phyloP scores from a whole-genome alignment of 2,797 vertebrate genomes.

The Carapus acus region DNA sequence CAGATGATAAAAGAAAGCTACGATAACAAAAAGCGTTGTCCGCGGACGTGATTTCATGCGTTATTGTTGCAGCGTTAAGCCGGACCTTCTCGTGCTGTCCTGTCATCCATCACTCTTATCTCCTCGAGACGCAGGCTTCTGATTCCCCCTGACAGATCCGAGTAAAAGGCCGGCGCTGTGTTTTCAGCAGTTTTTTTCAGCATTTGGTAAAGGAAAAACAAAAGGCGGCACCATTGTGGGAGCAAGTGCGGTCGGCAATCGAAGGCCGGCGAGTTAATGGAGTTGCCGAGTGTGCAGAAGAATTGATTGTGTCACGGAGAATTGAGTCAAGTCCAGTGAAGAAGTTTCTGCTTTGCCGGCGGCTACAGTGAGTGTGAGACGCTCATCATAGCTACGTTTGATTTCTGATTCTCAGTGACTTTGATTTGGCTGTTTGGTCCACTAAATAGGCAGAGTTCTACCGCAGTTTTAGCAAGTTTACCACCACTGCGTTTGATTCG shows the following conservation, averaged over 20 bases:
- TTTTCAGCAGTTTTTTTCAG: slow-evolving; percentile 38
- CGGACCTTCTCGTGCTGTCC: neutral
- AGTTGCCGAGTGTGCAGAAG: slow-evolving; percentile 23
- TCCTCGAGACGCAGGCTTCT: slow-evolving; percentile 3
- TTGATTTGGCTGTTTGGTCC: too few relatives aligned
- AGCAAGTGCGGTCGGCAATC: slow-evolving; percentile 27
- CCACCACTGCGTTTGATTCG: too few relatives aligned
- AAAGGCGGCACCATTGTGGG: slow-evolving; percentile 17
- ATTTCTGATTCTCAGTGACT: too few relatives aligned
- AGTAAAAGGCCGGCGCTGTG: slow-evolving; percentile 27
- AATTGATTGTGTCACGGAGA: slow-evolving; percentile 25
- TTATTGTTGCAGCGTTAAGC: neutral
- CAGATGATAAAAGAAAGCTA: neutral
- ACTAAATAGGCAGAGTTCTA: too few relatives aligned
- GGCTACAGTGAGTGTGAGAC: slow-evolving; percentile 2
- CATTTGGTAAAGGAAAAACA: slow-evolving; percentile 4
- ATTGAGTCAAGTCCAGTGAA: slow-evolving; percentile 14
- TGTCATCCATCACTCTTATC: slow-evolving; percentile 17
- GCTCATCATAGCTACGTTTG: too few relatives aligned
- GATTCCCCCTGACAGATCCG: slow-evolving; percentile 7
- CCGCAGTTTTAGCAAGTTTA: too few relatives aligned
- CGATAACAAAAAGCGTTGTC: slow-evolving; percentile 1
- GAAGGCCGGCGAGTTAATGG: slow-evolving; percentile 42
- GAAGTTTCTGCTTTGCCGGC: neutral
- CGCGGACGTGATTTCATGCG: neutral